Evolutionary conservation across 2,797 vertebrate genomes (phyloP).

Genomic region (Poecilia velifera): DNA sequence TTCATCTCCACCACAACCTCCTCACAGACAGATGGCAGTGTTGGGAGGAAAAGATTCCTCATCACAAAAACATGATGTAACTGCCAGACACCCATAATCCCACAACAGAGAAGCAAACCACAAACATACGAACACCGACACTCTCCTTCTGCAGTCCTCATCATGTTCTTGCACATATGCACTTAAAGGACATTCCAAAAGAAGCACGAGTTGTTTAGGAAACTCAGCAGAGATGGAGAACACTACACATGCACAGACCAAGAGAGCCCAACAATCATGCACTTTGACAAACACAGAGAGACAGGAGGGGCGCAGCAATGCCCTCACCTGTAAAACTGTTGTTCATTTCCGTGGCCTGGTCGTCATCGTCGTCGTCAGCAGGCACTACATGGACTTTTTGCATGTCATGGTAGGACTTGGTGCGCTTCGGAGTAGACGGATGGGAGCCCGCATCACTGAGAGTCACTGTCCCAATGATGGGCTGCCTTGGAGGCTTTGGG

Average conservation of each 20-base stretch:
- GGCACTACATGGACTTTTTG: constrained; percentile 97
- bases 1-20: constrained; percentile 44
- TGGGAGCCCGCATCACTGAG: constrained; percentile 92
- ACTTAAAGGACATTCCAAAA: constrained; percentile 7
- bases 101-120: constrained; percentile 46
- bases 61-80: constrained; percentile 81
- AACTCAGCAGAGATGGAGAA: constrained; percentile 58
- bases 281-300: constrained; percentile 20
- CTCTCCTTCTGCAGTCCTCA: constrained; percentile 30
- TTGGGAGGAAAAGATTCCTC: constrained; percentile 61
- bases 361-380: constrained; percentile 87
- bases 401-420: constrained; percentile 99
- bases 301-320: constrained; percentile 13
- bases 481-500: constrained; percentile 95
- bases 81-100: constrained; percentile 64
- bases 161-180: constrained; percentile 21
- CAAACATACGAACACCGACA: constrained; percentile 43
- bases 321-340: constrained; percentile 97
- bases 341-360: constrained; percentile 98
- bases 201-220: constrained; percentile 11
- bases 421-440: constrained; percentile 93
- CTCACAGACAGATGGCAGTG: constrained; percentile 80
- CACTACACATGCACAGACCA: constrained; percentile 9
- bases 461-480: constrained; percentile 96
- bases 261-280: constrained; percentile 19